Evolutionary conservation across 2,888 invertebrate species (phyloP).

Genomic region (Stenoptilia bipunctidactyla): DNA sequence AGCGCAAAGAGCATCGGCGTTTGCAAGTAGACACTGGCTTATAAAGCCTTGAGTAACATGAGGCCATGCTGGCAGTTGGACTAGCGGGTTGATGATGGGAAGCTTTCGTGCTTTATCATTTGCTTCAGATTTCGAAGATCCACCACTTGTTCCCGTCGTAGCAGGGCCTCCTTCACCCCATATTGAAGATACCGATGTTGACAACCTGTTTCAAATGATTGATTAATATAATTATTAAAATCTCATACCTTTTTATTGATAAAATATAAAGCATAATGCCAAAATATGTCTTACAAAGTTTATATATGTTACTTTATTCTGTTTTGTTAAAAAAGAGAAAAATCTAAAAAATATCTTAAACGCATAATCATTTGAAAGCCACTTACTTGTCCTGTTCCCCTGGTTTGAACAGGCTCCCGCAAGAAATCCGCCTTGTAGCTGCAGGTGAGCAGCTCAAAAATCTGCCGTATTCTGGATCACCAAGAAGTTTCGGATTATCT

Average conservation of each 20-base stretch:
- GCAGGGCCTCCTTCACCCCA: conserved; percentile 55
- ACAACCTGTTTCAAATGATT: conserved; percentile 38
- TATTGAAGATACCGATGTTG: conserved; percentile 65
- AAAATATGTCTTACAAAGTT: not conserved
- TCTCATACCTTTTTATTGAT: too few relatives aligned
- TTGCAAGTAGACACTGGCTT: conserved; percentile 94
- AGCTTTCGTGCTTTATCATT: conserved; percentile 77
- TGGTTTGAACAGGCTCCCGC: conserved; percentile 88
- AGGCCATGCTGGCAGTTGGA: conserved; percentile 90
- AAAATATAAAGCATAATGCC: too few relatives aligned
- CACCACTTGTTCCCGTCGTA: conserved; percentile 22
- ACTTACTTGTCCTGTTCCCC: conserved; percentile 75
- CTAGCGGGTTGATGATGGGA: conserved; percentile 92
- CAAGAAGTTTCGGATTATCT: conserved; percentile 73
- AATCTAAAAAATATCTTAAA: conserved; percentile 4
- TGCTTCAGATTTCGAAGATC: conserved; percentile 53
- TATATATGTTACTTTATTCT: not conserved
- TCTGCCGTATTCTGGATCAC: conserved; percentile 73
- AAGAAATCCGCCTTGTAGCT: conserved; percentile 90
- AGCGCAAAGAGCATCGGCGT: conserved; percentile 96
- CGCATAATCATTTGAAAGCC: conserved; percentile 2
- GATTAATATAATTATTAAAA: not conserved
- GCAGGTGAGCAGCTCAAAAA: conserved; percentile 84
- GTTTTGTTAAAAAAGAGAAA: too few relatives aligned
- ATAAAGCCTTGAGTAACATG: conserved; percentile 88